phyloP scores from a whole-genome alignment of 2,797 vertebrate species.

The Sus cebifrons region DNA sequence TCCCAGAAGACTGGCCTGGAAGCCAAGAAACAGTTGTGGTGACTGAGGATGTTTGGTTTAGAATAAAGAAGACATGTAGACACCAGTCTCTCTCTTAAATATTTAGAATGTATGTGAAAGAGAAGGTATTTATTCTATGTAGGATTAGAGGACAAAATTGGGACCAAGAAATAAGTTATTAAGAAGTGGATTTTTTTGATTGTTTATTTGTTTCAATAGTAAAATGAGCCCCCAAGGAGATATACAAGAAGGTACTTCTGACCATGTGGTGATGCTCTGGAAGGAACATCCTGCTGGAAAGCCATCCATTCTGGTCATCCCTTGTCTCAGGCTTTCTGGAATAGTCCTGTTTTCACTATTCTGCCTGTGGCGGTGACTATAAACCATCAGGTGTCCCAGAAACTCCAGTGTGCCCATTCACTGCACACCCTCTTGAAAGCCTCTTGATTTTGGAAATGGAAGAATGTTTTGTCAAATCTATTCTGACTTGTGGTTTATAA shows the following conservation, averaged over 20 bases:
- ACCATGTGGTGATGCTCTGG: rapidly evolving
- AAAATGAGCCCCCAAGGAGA: background rate
- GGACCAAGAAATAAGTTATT: background rate
- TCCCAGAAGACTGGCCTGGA: background rate
- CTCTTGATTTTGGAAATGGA: constrained; percentile 8
- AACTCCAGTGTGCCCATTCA: background rate
- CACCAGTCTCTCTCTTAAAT: background rate
- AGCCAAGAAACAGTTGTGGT: background rate
- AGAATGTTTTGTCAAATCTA: background rate
- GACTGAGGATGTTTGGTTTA: background rate
- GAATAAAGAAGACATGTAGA: constrained; percentile 43
- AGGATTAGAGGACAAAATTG: background rate
- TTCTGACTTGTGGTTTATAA: background rate
- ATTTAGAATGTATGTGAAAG: background rate
- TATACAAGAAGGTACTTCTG: background rate
- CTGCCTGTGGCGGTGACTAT: background rate
- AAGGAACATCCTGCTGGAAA: background rate
- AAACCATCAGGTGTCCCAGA: background rate
- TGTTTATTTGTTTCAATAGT: background rate
- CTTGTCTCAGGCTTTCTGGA: background rate
- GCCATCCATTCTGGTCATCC: background rate
- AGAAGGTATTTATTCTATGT: background rate
- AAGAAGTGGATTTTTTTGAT: background rate
- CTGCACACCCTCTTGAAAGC: background rate
- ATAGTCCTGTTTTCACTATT: background rate